A percentile compares a stretch with the other conserved stretches of the same genome.
Conservation (phyloP, 53 echinoderm and acorn worm species). For the Patiria pectinifera region DNA sequence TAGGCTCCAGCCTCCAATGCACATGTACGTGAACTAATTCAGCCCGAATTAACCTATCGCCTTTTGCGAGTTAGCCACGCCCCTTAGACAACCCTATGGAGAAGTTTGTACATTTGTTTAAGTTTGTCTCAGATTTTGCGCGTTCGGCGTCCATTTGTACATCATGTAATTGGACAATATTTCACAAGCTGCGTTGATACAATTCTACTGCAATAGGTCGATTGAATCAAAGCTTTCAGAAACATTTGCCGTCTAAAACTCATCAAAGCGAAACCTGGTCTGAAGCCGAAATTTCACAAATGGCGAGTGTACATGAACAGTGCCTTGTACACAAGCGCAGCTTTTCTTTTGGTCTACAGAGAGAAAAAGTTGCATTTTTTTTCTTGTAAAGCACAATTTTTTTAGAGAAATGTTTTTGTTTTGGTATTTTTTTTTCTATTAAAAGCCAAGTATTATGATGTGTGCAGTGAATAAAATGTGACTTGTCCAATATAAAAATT, state of each 20-base stretch:
- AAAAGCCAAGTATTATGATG: slow-evolving; percentile 14
- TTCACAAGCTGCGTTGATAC: too few relatives aligned
- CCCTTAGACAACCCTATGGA: too few relatives aligned
- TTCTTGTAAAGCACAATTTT: not conserved
- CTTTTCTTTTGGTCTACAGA: not conserved
- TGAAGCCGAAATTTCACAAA: not conserved
- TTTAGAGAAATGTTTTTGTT: not conserved
- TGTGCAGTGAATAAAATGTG: slow-evolving; percentile 48
- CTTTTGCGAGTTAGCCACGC: too few relatives aligned
- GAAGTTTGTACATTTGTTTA: too few relatives aligned
- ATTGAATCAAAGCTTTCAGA: too few relatives aligned
- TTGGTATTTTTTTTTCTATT: slow-evolving; percentile 19
- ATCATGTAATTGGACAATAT: too few relatives aligned
- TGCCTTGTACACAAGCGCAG: not conserved
- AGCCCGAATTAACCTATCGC: too few relatives aligned
- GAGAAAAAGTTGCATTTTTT: not conserved
- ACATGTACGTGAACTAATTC: too few relatives aligned
- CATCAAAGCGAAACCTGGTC: not conserved
- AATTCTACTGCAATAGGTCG: too few relatives aligned
- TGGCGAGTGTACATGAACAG: not conserved
- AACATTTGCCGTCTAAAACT: not conserved
- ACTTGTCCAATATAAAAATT: slow-evolving; percentile 16
- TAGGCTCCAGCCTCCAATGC: too few relatives aligned
- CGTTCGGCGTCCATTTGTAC: too few relatives aligned
- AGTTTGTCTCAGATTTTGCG: too few relatives aligned